These are phyloP conservation scores for Pyxicephalus adspersus DNA, from an alignment of 2,113 vertebrate genomes.

Conservation along the genomic window DNA sequence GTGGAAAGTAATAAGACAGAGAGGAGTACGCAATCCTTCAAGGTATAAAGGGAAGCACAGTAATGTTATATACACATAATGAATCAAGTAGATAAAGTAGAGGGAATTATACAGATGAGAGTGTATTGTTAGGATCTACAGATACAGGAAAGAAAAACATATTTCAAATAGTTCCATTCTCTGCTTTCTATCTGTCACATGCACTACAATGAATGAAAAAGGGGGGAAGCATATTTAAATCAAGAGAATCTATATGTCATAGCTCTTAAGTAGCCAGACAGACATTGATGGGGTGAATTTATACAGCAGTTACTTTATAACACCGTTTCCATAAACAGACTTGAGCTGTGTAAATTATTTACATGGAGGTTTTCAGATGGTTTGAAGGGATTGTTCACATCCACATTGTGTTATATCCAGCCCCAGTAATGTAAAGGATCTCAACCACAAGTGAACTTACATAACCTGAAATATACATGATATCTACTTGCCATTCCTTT, in stretches of 20 bases:
- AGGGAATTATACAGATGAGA: slow-evolving; percentile 16
- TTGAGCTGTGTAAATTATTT: slow-evolving; percentile 24
- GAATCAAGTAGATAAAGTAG: not conserved
- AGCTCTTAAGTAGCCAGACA: slow-evolving; percentile 4
- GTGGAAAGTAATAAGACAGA: too few species aligned
- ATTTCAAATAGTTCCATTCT: slow-evolving; percentile 12
- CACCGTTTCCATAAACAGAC: slow-evolving; percentile 22
- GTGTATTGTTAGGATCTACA: slow-evolving; percentile 33
- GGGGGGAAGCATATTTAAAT: not conserved
- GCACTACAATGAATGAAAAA: not conserved
- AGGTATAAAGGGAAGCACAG: not conserved
- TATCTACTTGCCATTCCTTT: too few species aligned
- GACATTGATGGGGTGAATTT: not conserved
- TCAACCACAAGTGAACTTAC: too few species aligned
- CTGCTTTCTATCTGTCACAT: slow-evolving; percentile 28
- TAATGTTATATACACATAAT: not conserved
- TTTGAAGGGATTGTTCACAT: not conserved
- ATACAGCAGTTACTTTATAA: not conserved
- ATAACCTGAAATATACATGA: too few species aligned
- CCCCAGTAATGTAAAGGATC: not conserved
- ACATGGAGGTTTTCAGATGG: not conserved
- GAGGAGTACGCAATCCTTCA: not conserved
- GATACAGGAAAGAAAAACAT: not conserved
- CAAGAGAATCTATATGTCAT: slow-evolving; percentile 11
- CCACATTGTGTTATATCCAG: not conserved